Percentiles rank a stretch among this genome's conserved stretches.
Evolutionary conservation across 2,888 invertebrate species (phyloP).

Genomic region (Melinopterus prodromus): DNA sequence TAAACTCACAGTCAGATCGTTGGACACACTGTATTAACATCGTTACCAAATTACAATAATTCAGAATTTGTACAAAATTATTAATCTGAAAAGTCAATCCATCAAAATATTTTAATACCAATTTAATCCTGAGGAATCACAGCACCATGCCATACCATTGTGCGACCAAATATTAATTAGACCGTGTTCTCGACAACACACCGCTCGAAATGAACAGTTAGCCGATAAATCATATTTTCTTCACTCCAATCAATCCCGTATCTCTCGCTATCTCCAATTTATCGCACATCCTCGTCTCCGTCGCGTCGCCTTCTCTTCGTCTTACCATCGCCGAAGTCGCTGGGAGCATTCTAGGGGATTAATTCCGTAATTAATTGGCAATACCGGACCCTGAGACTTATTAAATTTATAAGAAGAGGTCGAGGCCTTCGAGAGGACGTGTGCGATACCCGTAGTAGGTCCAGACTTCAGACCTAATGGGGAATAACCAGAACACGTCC

Average conservation of each 20-base stretch:
- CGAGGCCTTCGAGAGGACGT: conserved; percentile 29
- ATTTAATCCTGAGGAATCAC: no score
- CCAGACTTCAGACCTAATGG: conserved; percentile 21
- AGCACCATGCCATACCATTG: no score
- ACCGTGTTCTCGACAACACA: neutral
- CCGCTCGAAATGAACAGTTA: neutral
- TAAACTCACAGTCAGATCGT: no score
- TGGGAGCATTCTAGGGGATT: conserved; percentile 18
- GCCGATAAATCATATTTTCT: neutral
- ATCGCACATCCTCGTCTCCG: neutral
- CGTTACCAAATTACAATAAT: no score
- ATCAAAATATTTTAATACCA: no score
- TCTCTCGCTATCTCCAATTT: neutral
- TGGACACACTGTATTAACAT: no score
- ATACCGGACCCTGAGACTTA: conserved; percentile 30
- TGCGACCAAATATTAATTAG: neutral
- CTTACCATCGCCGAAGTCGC: neutral
- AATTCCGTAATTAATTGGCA: conserved; percentile 34
- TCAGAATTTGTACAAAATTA: no score
- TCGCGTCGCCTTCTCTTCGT: neutral
- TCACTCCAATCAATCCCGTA: neutral
- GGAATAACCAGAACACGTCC: conserved; percentile 12
- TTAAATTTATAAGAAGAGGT: conserved; percentile 34
- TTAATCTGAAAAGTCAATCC: no score
- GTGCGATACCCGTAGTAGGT: conserved; percentile 16